phyloP scores from a whole-genome alignment of 1,140 invertebrate genomes.

The Laupala kohalensis region DNA sequence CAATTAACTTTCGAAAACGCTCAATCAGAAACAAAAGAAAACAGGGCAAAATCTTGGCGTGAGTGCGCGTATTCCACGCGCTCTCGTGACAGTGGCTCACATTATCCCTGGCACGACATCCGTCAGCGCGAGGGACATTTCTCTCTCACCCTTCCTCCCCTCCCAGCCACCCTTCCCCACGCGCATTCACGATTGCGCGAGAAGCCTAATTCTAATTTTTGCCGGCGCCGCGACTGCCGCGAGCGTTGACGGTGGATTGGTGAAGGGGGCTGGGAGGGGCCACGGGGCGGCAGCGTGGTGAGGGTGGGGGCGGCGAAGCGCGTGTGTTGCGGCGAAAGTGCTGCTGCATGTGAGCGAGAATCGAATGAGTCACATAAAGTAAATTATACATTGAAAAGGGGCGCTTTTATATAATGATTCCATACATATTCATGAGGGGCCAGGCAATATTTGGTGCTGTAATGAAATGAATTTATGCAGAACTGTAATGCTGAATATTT shows the following conservation, averaged over 20 bases:
- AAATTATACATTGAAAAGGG: slow-evolving; percentile 15
- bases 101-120: background rate
- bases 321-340: background rate
- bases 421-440: slow-evolving; percentile 13
- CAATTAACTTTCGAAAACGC: too few relatives aligned
- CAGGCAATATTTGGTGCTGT: slow-evolving; percentile 13
- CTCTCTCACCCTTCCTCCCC: background rate
- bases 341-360: slow-evolving; percentile 12
- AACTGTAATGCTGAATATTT: slow-evolving; percentile 14
- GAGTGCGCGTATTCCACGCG: background rate
- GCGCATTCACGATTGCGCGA: background rate
- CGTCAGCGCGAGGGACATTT: too few relatives aligned
- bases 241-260: background rate
- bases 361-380: slow-evolving; percentile 15
- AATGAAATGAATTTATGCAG: slow-evolving; percentile 15
- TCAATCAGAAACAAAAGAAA: too few relatives aligned
- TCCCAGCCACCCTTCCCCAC: too few relatives aligned
- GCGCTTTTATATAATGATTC: slow-evolving; percentile 13
- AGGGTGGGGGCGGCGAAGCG: background rate
- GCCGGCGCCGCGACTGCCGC: too few relatives aligned
- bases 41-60: too few relatives aligned
- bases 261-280: background rate
- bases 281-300: too few relatives aligned
- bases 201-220: background rate
- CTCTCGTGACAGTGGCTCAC: background rate